Evolutionary conservation across 2,797 vertebrate genomes (phyloP), one percentile per base, ranked within the genome.

Genomic region (Ispidina picta): DNA sequence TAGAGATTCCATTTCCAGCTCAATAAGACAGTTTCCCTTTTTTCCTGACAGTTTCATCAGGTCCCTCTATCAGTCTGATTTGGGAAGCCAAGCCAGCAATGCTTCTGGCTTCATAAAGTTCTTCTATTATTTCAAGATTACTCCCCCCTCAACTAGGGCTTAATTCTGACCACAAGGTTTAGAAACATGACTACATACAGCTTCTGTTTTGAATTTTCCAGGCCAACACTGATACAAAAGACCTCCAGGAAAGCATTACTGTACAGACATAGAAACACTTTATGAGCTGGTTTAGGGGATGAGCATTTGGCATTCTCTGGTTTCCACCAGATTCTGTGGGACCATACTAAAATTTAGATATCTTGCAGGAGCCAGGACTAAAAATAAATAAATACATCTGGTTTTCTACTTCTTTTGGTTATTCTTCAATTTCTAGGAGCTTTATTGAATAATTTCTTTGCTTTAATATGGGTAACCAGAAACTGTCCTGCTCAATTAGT

Each of bases 191-290:
- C 80, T 86, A 73, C 79, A 31, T 18, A 44, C 2, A 64, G 63
- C 63, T 91, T 39, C 78, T 90, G 84, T 9, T 90, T 78, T 62
- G n/a, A 86, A 95, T 93, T 81, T 92, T 58, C 60, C 73, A 62
- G 54, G 56, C 33, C 31, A 89, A 90, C 41, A 71, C 0, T 49
- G 70, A 63, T 39, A 72, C 3, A 73, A 29, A 31, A 92, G 48
- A 63, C 37, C 41, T 65, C 82, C 85, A 81, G 48, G 52, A 91
- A 72, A 85, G 63, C 55, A 81, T 44, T 80, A 41, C 25, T 73
- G 69, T 13, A 37, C 62, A 77, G 26, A 70, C 68, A 88, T 52
- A 84, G 46, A 83, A 75, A 56, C 9, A 22, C 59, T 88, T 81
- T 1, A 41, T 31, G 51, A 90, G 62, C 49, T 86, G 41, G 19